Base-by-base conservation (phyloP, 2,113 vertebrate genomes). In the Chiloscyllium plagiosum region DNA sequence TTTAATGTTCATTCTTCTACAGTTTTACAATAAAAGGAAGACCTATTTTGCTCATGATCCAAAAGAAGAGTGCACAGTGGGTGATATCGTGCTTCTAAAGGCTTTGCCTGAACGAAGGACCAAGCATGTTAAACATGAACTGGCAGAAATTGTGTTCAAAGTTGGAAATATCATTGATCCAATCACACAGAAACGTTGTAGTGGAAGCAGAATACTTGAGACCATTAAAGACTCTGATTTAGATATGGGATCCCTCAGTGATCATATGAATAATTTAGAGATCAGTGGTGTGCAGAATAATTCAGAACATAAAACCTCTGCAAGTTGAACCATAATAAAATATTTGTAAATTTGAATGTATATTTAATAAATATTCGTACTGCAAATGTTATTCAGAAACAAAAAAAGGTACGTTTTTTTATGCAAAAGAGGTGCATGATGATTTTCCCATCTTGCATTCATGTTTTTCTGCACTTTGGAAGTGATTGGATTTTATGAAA, bases 21-120 rank as follows among this genome's bases (percentile, higher is more conserved):
- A 99, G 99, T 99, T 98, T 97, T 99, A 98, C 97, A 99, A 99
- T 98, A 99, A 99, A 97, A 97, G 99, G 95, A 99, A 99, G 97
- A 99, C 99, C 0, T 99, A 99, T 96, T 99, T 99, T 97, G 99
- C 99, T 90, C 99, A 99, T 0, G 99, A 99, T 96, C 97, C 98
- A 0, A 97, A 98, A 97, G 97, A 98, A 96, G 98, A 98, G 96
- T 99, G 99, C 97, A 98, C 98, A 0, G 96, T 98, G 69, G 99
- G 99, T 96, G 99, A 99, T 96, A 97, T 99, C 1, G 99, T 99
- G 95, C 98, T 99, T 56, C 98, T 99, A 96, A 99, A 98, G 97
- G 99, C 99, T 85, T 97, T 99, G 95, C 97, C 98, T 0, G 98
- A 98, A 96, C 96, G 98, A 24, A 98, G 98, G 96, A 97, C 98